Conservation (phyloP, 2,113 vertebrate species). For the Apistogramma diplotaenia region DNA sequence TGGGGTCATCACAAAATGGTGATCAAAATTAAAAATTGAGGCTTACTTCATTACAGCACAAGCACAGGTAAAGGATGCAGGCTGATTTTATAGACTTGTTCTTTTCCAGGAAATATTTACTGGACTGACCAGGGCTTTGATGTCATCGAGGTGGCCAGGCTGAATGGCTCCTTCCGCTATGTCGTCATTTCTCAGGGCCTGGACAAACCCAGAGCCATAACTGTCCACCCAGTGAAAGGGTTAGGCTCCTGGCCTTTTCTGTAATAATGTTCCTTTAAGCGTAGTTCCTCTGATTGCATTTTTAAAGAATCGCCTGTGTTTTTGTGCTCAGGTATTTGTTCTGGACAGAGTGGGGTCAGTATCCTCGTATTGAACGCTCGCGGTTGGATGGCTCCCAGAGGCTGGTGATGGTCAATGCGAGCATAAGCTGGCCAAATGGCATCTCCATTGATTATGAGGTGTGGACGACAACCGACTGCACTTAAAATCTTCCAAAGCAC, state of each 20-base stretch:
- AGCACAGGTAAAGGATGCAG: background rate
- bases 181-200: constrained; percentile 96
- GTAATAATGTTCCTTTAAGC: background rate
- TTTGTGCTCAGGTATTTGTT: constrained; percentile 85
- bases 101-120: constrained; percentile 91
- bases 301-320: background rate
- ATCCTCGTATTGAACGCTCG: constrained; percentile 92
- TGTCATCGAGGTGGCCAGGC: constrained; percentile 94
- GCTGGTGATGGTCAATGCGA: constrained; percentile 87
- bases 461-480: background rate
- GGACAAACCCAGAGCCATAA: constrained; percentile 95
- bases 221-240: constrained; percentile 94
- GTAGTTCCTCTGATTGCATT: background rate
- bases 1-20: constrained; percentile 33
- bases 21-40: background rate
- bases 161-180: constrained; percentile 97
- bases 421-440: constrained; percentile 97
- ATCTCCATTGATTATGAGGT: constrained; percentile 96
- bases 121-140: constrained; percentile 99
- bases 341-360: constrained; percentile 98
- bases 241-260: constrained; percentile 59
- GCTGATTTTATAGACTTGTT: background rate
- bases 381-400: constrained; percentile 88
- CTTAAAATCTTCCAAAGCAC: background rate
- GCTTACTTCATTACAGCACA: background rate